A percentile compares a stretch with the other conserved stretches of the same genome.
phyloP scores from a whole-genome alignment of 2,888 invertebrate species.

The Erebia epiphron region DNA sequence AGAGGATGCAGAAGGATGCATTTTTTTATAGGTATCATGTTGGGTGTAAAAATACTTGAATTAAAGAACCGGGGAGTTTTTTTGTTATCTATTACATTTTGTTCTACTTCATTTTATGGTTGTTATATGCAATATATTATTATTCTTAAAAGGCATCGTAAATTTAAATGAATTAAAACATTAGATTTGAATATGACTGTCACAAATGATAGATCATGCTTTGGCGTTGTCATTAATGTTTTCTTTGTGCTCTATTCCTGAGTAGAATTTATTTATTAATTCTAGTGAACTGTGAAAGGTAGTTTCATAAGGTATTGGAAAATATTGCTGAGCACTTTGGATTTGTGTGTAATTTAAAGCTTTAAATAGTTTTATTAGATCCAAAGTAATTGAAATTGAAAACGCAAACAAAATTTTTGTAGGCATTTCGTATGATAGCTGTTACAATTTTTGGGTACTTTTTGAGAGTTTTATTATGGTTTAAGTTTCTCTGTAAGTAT shows the following conservation, averaged over 20 bases:
- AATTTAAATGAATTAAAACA: background rate
- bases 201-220: background rate
- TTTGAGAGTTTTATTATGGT: slow-evolving; percentile 48
- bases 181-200: background rate
- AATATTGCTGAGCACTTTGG: background rate
- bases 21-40: background rate
- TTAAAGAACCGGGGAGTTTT: background rate
- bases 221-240: background rate
- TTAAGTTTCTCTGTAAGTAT: slow-evolving; percentile 51
- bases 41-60: background rate
- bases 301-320: background rate
- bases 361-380: background rate
- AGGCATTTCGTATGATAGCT: slow-evolving; percentile 54
- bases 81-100: background rate
- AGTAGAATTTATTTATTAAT: background rate
- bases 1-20: background rate
- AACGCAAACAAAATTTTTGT: slow-evolving; percentile 49
- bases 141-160: background rate
- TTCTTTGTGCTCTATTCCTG: slow-evolving; percentile 1
- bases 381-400: slow-evolving; percentile 30
- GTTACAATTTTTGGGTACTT: slow-evolving; percentile 52
- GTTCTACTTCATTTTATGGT: background rate
- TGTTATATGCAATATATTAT: slow-evolving; percentile 1
- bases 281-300: too few species aligned
- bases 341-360: background rate